Conservation (phyloP, 2,797 vertebrate genomes). For the Danio tinwini region DNA sequence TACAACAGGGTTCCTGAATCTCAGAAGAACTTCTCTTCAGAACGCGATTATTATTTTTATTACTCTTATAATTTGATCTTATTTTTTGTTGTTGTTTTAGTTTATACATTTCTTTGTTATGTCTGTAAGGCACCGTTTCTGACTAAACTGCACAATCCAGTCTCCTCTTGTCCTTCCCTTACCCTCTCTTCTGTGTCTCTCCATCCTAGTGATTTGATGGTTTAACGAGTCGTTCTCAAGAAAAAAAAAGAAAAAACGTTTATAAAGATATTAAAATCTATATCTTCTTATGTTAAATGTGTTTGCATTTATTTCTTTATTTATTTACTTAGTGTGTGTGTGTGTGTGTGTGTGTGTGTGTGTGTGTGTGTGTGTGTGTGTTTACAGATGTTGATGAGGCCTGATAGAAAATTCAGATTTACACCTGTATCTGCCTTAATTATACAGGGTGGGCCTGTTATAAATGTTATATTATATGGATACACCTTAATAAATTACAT, state of each 20-base stretch:
- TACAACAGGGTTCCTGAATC: conserved; percentile 82
- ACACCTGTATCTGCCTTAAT: background rate
- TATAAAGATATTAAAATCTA: conserved; percentile 93
- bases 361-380: conserved; percentile 1
- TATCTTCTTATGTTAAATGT: conserved; percentile 90
- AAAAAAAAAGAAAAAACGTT: conserved; percentile 83
- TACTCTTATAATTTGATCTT: conserved; percentile 55
- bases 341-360: conserved; percentile 1
- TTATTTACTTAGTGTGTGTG: too few species aligned
- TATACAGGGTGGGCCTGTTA: too few species aligned
- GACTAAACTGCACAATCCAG: conserved; percentile 71
- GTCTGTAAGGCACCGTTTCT: conserved; percentile 72
- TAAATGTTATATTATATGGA: too few species aligned
- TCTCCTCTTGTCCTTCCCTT: conserved; percentile 59
- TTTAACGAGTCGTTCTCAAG: conserved; percentile 78
- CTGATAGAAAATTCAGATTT: background rate
- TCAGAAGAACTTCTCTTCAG: conserved; percentile 62
- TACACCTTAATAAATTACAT: too few species aligned
- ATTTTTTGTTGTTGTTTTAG: conserved; percentile 64
- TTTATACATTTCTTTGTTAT: conserved; percentile 69
- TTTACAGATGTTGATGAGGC: background rate
- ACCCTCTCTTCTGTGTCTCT: conserved; percentile 60
- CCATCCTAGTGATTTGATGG: conserved; percentile 69
- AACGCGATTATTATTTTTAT: conserved; percentile 43
- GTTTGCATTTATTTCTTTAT: conserved; percentile 54